Evolutionary conservation across 2,888 invertebrate genomes (phyloP).

Genomic region (Andrena flavipes): DNA sequence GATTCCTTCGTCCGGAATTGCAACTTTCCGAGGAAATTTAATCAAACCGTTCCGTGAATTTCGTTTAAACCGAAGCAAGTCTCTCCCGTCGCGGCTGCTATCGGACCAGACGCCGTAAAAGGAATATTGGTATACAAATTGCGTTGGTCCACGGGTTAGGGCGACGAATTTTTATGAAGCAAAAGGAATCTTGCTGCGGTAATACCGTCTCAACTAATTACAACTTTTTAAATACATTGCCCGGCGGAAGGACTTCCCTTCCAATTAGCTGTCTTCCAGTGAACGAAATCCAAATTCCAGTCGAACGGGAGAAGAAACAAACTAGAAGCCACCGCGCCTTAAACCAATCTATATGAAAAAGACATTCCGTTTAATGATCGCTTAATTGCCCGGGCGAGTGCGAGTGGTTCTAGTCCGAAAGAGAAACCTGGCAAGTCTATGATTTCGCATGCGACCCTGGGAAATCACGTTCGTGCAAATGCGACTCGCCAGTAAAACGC

Average conservation of each 20-base stretch:
- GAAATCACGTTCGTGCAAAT: background rate
- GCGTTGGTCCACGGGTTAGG: background rate
- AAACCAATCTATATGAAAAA: background rate
- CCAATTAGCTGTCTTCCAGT: slow-evolving; percentile 16
- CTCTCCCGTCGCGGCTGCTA: background rate
- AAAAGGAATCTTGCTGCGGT: background rate
- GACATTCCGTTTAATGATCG: no score
- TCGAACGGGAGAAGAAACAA: slow-evolving; percentile 6
- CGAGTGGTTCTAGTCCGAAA: background rate
- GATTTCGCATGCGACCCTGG: background rate
- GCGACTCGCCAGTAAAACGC: background rate
- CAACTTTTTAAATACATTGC: slow-evolving; percentile 22
- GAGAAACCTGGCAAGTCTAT: background rate
- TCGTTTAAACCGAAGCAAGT: background rate
- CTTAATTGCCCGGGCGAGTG: background rate
- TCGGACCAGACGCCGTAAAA: background rate
- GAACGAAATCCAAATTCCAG: slow-evolving; percentile 29
- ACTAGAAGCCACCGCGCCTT: background rate
- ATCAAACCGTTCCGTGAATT: slow-evolving; percentile 3
- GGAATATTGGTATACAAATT: slow-evolving; percentile 6
- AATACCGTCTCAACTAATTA: slow-evolving; percentile 36
- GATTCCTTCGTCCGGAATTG: slow-evolving; percentile 1
- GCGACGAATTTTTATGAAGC: slow-evolving; percentile 20
- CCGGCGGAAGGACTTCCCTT: slow-evolving; percentile 5
- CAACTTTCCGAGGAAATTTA: slow-evolving; percentile 14